Base-by-base conservation (phyloP, 2,888 invertebrate genomes). In the Osedax fenrisi region DNA sequence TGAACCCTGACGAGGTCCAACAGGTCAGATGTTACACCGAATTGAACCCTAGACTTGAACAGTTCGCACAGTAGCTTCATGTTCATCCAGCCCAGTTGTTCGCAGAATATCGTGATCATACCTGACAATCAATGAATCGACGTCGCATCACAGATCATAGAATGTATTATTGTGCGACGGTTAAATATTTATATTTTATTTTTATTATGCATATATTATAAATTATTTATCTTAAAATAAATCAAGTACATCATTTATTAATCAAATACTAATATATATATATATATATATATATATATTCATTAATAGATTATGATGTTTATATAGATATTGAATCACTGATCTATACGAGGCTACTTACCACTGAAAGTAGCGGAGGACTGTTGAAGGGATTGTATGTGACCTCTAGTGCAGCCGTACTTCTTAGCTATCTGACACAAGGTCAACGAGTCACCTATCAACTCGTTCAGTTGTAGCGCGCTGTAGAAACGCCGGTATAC, bases 51-150 rank as follows among this genome's bases (percentile, higher is more conserved):
- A 80, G 91, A 90, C 86, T 96, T 94, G 84, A 98, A 96, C 85
- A 95, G 92, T 0, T 90, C 89, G 62, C 98, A 88, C 61, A 98
- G 87, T 78, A 93, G 86, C 83, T 94, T 91, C 81, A 98, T 87
- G 82, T 90, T 92, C 78, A 88, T 89, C 96, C 97, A 98, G 25
- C 94, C 92, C 13, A 98, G 86, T 73, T 93, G 90, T 77, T 89
- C 89, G 84, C 95, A 94, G 86, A 98, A 97, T n/a, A 92, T 89
- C 2, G 94, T 93, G 0, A 97, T 92, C 91, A 96, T 96, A 75
- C 94, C 95, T 91, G 79, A 79, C 80, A 76, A 72, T 59, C 74
- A 67, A 27, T n/a, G n/a, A n/a, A n/a, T n/a, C n/a, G n/a, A n/a
- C n/a, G n/a, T n/a, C n/a, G n/a, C n/a, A n/a, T n/a, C n/a, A n/a